phyloP scores from a whole-genome alignment of 1,140 invertebrate species.

The Mycetomoellerius zeteki region DNA sequence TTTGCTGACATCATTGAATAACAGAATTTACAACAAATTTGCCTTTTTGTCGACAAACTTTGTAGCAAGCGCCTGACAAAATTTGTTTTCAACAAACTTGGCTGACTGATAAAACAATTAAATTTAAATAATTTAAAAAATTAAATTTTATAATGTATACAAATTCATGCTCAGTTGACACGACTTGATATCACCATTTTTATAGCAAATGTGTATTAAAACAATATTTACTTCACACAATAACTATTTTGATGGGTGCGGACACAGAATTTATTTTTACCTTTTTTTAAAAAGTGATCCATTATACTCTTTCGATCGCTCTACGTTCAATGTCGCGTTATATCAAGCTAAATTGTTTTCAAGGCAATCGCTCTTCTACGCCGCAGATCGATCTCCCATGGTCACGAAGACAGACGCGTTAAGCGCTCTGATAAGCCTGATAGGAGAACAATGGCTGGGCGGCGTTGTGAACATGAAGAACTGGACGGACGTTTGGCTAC shows the following conservation, averaged over 20 bases:
- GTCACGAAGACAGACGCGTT: slow-evolving; percentile 71
- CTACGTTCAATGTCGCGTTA: background rate
- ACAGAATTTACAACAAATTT: too few species aligned
- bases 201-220: too few species aligned
- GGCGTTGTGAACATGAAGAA: slow-evolving; percentile 85
- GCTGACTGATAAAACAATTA: background rate
- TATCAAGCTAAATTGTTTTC: slow-evolving; percentile 43
- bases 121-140: too few species aligned
- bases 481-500: slow-evolving; percentile 83
- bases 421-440: slow-evolving; percentile 72
- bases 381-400: slow-evolving; percentile 74
- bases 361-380: slow-evolving; percentile 77
- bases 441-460: slow-evolving; percentile 86
- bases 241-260: too few species aligned
- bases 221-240: too few species aligned
- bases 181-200: too few species aligned
- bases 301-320: background rate
- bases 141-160: background rate
- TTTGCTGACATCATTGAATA: too few species aligned
- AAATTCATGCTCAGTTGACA: too few species aligned
- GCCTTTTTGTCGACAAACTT: too few species aligned
- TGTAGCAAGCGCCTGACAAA: too few species aligned
- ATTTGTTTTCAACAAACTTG: too few species aligned
- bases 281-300: background rate
- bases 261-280: too few species aligned